These are phyloP conservation scores for Poeciliopsis prolifica DNA, from an alignment of 2,113 vertebrate genomes.

Conservation along the genomic window DNA sequence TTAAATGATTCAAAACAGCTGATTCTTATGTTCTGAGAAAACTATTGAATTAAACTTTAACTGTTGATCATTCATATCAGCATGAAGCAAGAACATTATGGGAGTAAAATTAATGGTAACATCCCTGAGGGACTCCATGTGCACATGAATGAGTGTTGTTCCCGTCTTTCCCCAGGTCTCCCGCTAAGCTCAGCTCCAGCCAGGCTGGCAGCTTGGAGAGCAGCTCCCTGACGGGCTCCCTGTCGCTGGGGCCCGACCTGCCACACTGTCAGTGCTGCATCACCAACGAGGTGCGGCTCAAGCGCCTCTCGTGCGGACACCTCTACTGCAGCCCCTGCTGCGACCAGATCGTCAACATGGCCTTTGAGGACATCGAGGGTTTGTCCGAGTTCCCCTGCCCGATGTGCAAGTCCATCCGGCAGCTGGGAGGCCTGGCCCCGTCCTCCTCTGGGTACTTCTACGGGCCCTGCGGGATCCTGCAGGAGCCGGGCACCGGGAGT, in stretches of 20 bases:
- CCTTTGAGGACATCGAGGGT: constrained; percentile 83
- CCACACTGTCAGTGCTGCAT: constrained; percentile 83
- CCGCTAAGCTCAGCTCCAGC: constrained; percentile 64
- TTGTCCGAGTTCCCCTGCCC: constrained; percentile 82
- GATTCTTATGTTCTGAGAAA: background rate
- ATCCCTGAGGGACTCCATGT: background rate
- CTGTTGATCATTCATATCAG: background rate
- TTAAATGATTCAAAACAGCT: background rate
- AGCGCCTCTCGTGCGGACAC: constrained; percentile 81
- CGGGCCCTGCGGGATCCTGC: constrained; percentile 54
- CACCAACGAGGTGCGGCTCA: constrained; percentile 70
- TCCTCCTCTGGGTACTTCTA: constrained; percentile 58
- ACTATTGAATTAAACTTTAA: background rate
- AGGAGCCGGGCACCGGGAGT: constrained; percentile 49
- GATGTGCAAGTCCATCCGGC: constrained; percentile 79
- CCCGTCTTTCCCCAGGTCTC: constrained; percentile 64
- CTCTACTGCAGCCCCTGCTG: constrained; percentile 79
- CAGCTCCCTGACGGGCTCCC: constrained; percentile 78
- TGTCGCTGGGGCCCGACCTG: constrained; percentile 75
- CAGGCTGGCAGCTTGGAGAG: constrained; percentile 76
- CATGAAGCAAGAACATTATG: background rate
- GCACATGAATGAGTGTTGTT: background rate
- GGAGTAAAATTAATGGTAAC: background rate
- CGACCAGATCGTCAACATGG: constrained; percentile 82
- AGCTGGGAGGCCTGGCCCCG: constrained; percentile 65